A percentile compares a stretch with the other conserved stretches of the same genome.
Evolutionary conservation across 2,797 vertebrate species (phyloP).

Genomic region (Myotis planiceps): DNA sequence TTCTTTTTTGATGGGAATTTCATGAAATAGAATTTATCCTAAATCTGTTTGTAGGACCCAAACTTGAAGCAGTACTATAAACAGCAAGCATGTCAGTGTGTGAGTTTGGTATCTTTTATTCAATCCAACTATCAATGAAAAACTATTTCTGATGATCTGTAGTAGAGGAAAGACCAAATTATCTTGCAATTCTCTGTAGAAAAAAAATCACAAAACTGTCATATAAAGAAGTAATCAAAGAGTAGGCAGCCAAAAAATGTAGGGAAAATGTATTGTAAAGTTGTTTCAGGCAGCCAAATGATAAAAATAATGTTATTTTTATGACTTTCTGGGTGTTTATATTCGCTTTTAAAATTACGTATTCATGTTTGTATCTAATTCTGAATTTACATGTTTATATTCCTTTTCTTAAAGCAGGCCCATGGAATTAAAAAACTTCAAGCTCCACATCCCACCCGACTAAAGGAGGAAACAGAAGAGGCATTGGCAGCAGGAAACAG

Average conservation of each 20-base stretch:
- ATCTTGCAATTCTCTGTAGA: not conserved
- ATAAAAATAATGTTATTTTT: constrained; percentile 7
- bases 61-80: not conserved
- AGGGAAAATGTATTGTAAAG: not conserved
- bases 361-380: not conserved
- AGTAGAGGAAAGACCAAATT: not conserved
- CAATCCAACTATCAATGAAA: not conserved
- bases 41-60: not conserved
- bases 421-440: not conserved
- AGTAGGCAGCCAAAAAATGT: not conserved
- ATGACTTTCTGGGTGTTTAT: not conserved
- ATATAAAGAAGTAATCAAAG: not conserved
- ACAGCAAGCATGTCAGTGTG: not conserved
- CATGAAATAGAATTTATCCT: not conserved
- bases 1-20: not conserved
- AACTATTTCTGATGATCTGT: not conserved
- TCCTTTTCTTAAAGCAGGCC: not conserved
- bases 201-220: not conserved
- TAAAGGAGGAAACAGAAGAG: not conserved
- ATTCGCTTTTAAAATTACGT: not conserved
- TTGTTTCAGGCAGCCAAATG: not conserved
- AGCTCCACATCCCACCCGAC: rapidly evolving
- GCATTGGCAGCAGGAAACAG: not conserved
- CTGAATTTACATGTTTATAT: not conserved
- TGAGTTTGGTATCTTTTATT: not conserved